Conservation (phyloP, 2,113 vertebrate genomes). For the Cisticola juncidis region DNA sequence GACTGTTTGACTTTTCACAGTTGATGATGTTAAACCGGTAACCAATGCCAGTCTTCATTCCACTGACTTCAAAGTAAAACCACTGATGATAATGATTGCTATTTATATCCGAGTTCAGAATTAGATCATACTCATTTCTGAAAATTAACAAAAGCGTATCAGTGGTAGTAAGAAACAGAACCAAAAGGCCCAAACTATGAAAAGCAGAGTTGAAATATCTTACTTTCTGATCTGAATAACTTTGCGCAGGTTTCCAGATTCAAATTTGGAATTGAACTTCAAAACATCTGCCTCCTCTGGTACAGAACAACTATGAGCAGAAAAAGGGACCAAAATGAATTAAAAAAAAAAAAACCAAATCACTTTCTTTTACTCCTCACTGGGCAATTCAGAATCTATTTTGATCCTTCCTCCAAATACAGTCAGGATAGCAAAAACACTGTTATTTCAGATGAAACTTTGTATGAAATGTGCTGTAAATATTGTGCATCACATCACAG, state of each 20-base stretch:
- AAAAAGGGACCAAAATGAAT: neutral
- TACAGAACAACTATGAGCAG: slow-evolving; percentile 75
- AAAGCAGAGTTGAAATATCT: slow-evolving; percentile 55
- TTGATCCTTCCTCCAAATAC: neutral
- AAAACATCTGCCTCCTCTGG: slow-evolving; percentile 87
- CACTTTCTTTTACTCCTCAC: neutral
- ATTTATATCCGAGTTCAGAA: slow-evolving; percentile 98
- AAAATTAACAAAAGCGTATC: slow-evolving; percentile 52
- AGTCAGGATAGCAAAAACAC: neutral
- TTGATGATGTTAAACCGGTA: slow-evolving; percentile 99
- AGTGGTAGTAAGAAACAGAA: slow-evolving; percentile 23
- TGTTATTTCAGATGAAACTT: neutral
- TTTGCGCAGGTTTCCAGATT: slow-evolving; percentile 97
- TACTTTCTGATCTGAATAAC: slow-evolving; percentile 97
- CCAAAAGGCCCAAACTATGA: neutral
- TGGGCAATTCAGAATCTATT: neutral
- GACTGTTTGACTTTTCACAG: slow-evolving; percentile 98
- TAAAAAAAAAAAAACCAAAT: neutral
- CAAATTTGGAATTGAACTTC: slow-evolving; percentile 98
- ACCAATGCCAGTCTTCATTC: slow-evolving; percentile 84
- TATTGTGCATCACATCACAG: neutral
- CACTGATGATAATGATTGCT: slow-evolving; percentile 99
- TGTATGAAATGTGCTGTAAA: neutral
- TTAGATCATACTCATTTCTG: slow-evolving; percentile 95
- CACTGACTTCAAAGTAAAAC: slow-evolving; percentile 99